Base-by-base conservation (phyloP, 2,888 invertebrate genomes). In the Isoperla grammatica region DNA sequence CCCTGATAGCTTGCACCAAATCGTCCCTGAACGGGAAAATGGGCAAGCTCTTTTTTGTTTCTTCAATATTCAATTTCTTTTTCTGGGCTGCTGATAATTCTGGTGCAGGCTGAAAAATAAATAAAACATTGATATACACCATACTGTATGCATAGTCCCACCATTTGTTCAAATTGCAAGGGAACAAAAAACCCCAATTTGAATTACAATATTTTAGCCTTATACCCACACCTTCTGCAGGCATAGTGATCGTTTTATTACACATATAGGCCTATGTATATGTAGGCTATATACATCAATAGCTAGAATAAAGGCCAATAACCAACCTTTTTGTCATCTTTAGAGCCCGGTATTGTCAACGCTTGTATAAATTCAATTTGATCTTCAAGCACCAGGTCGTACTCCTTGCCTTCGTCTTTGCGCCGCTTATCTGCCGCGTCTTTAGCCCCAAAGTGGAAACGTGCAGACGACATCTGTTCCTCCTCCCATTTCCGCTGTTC, bases 351-450 rank as follows among this genome's bases (percentile, higher is more conserved):
- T 72, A 92, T 79, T 67, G 86, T 87, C 1, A 92, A 73, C 0
- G 90, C 89, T 75, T 98, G 95, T 63, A 99, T 91, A 73, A 99
- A 99, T 71, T 98, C 95, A 69, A 99, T 96, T 75, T 97, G 93
- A 74, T 98, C 97, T 72, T 97, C 96, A 66, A 99, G 75, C 35
- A 98, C 76, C 29, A 96, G 79, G 64, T 98, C 96, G 77, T 98
- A 98, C 67, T 96, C 91, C 70, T 73, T 68, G 20, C 63, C 65
- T 69, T 72, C 64, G 62, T 68, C 64, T 46, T 65, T 63, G 4
- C 37, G 49, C 2, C 45, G 23, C 46, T 66, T 65, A 50, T 67
- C 71, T 65, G 75, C 74, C 13, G 87, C 86, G 80, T 97, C 91
- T 74, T 88, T 90, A 0, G 97, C 93, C 8, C 98, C 98, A 78